Base-by-base conservation (phyloP, 2,888 invertebrate species). In the Thecophora atra region DNA sequence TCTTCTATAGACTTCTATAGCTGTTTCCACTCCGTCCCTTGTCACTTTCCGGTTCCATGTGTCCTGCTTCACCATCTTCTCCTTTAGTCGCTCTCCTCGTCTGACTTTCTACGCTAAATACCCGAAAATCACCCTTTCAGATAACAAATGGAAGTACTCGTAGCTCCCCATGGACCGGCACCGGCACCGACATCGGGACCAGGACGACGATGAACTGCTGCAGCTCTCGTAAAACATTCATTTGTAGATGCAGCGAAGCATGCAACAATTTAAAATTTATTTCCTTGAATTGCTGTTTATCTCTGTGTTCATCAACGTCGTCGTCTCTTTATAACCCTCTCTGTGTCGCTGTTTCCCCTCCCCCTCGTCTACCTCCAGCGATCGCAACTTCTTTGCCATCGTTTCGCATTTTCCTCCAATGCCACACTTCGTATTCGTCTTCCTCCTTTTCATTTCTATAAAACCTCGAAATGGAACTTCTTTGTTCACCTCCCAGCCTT, bases 241-340 rank as follows among this genome's bases (percentile, higher is more conserved):
- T 56, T 56, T 24, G 21, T 21, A 56, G 56, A 56, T 24, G 24
- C 64, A 64, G 24, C 44, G 15, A 47, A 47, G 64, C 21, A 17
- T 47, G 64, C 17, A 64, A 64, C 24, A 64, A 8, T 24, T 19
- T 21, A 21, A 26, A 63, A 42, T 15, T 64, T 64, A 64, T 44
- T 44, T 13, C 19, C 1, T 24, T 64, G 3, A 15, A 4, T 54
- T 17, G 15, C 13, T 58, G 58, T 28, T 58, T 58, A 6, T 26
- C 58, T 5, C 13, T 24, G 13, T 26, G 47, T 47, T 47, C n/a
- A n/a, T 58, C 8, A 15, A 28, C 24, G 2, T 3, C 11, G 6
- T 26, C 13, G 7, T 26, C 24, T 58, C 26, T 58, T 13, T 56
- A 6, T 58, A 4, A 8, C 26, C 3, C 8, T 58, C 24, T 28